Percentiles rank a stretch among this genome's conserved stretches.
phyloP scores from a whole-genome alignment of 2,888 invertebrate species.

The Geophilus truncorum region DNA sequence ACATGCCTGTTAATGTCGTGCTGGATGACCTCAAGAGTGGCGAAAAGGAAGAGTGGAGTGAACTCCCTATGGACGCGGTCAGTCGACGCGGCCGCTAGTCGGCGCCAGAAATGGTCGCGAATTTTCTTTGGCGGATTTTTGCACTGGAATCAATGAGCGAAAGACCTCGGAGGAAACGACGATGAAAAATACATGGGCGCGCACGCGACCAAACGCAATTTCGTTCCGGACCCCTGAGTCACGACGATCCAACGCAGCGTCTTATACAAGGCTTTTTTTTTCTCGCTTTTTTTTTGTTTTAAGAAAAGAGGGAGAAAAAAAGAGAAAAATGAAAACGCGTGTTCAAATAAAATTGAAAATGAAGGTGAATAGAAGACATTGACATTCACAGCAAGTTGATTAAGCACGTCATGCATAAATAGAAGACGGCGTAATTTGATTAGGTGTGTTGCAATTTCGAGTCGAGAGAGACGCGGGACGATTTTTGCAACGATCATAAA shows the following conservation, averaged over 20 bases:
- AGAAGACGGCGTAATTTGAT: background rate
- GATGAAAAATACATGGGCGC: slow-evolving; percentile 10
- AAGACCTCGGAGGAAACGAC: background rate
- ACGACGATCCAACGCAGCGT: background rate
- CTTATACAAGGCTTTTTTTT: background rate
- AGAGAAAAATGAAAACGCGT: background rate
- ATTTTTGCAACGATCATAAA: too few species aligned
- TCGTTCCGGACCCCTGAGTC: background rate
- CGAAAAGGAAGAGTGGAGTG: background rate
- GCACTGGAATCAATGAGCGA: background rate
- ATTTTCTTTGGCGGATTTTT: background rate
- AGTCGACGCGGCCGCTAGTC: background rate
- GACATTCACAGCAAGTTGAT: background rate
- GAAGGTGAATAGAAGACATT: background rate
- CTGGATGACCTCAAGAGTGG: background rate
- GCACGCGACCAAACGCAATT: slow-evolving; percentile 4
- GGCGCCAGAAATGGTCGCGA: background rate
- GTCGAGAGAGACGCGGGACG: background rate
- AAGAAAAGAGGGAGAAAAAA: background rate
- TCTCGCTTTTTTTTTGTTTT: background rate
- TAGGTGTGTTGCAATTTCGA: background rate
- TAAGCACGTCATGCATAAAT: background rate
- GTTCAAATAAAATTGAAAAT: background rate
- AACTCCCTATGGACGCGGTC: background rate
- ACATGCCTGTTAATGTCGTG: background rate